Percentiles rank a stretch among this genome's conserved stretches.
These are phyloP conservation scores for Bombus cullumanus DNA, from an alignment of 1,140 invertebrate species.

Conservation along the genomic window DNA sequence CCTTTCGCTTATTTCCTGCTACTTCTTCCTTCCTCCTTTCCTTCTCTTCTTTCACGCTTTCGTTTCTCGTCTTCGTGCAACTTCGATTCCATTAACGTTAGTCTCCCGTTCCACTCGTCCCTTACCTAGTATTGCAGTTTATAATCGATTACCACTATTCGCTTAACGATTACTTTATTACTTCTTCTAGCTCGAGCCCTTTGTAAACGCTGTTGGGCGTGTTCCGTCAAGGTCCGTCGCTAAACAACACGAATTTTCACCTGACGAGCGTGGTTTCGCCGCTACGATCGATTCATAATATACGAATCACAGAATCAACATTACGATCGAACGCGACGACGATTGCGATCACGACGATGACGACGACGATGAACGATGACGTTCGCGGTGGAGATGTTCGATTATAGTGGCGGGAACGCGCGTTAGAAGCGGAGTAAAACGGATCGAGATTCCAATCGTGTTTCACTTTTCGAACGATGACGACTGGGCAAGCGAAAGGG, in stretches of 20 bases:
- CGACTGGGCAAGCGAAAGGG: constrained; percentile 3
- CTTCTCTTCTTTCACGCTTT: too few relatives aligned
- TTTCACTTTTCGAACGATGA: constrained; percentile 35
- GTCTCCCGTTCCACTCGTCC: background rate
- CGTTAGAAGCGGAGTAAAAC: background rate
- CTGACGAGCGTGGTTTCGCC: background rate
- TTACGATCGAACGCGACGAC: background rate
- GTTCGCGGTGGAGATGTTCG: background rate
- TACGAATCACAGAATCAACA: background rate
- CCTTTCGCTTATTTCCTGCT: background rate
- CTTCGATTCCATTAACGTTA: background rate
- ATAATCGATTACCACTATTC: constrained; percentile 53
- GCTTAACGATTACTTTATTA: constrained; percentile 34
- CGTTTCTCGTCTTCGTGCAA: background rate
- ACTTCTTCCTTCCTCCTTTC: background rate
- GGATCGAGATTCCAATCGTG: constrained; percentile 1
- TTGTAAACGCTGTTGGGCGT: constrained; percentile 3
- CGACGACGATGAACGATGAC: background rate
- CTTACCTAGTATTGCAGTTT: constrained; percentile 48
- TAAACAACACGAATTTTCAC: background rate
- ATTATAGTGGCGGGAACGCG: background rate
- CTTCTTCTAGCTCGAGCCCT: background rate
- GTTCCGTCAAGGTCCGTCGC: background rate
- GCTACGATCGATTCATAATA: background rate
- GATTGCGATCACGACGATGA: background rate